Conservation (phyloP, 2,888 invertebrate genomes). For the Podotricha telesiphe region DNA sequence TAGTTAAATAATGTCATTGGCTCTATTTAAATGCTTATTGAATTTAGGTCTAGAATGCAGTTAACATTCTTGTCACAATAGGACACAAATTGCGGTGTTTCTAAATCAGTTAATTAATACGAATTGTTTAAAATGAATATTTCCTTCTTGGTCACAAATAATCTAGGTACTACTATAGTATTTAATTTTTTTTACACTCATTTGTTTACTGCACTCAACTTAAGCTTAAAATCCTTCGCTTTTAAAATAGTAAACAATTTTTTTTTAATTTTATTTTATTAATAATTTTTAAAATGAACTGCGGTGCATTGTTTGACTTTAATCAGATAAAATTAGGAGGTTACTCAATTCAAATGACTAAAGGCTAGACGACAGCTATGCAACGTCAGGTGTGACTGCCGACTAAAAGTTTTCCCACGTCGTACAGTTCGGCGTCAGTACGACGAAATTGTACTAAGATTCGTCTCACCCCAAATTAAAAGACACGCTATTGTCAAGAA, state of each 20-base stretch:
- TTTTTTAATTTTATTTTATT: not conserved
- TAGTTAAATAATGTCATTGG: not conserved
- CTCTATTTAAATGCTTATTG: conserved; percentile 1
- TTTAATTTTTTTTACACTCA: no score
- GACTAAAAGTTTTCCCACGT: conserved; percentile 35
- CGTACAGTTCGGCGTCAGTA: conserved; percentile 16
- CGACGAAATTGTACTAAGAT: conserved; percentile 31
- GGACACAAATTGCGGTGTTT: not conserved
- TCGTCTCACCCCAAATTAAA: conserved; percentile 35
- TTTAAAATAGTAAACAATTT: not conserved
- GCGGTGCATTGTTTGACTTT: not conserved
- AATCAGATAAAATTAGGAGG: conserved; percentile 15
- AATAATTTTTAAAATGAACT: not conserved
- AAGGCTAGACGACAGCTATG: conserved; percentile 23
- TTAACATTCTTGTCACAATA: conserved; percentile 17
- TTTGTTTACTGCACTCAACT: no score
- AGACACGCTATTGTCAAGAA: conserved; percentile 36
- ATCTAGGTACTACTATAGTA: no score
- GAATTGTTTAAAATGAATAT: no score
- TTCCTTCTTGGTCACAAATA: no score
- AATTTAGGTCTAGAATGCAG: conserved; percentile 13
- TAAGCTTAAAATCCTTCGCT: no score
- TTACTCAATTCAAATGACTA: conserved; percentile 28
- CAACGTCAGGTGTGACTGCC: conserved; percentile 22
- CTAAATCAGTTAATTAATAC: not conserved